Base-by-base conservation (phyloP, 2,797 vertebrate genomes). In the Gallinago solitaria region DNA sequence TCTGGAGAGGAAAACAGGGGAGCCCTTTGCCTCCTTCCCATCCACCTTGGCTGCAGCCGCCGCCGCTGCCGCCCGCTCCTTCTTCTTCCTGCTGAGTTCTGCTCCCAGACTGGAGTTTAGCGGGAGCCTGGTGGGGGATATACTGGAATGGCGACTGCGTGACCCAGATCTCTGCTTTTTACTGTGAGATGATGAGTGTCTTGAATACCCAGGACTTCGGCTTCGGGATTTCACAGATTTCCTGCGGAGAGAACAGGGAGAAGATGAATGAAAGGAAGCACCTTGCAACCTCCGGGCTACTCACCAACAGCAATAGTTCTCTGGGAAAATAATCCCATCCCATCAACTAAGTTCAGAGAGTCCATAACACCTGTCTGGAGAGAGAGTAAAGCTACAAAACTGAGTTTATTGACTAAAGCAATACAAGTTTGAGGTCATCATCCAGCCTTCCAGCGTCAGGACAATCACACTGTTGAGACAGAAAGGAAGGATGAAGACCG, bases 51-150 rank as follows among this genome's bases (percentile, higher is more conserved):
- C 98, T 0, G 99, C 99, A 0, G 99, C 99, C 0, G 99, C 99
- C 0, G 99, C 99, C 0, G 99, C 99, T 0, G 99, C 99, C 47
- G 99, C 99, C 10, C 99, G 98, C 89, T 99, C 99, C 97, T 99
- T 99, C 95, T 99, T 99, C 96, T 98, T 98, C 54, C 99, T 98
- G 91, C 98, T 99, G 74, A 99, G 98, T 97, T 99, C 99, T 15
- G 99, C 99, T 33, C 99, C 99, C 27, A 99, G 98, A 86, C 99
- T 99, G 91, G 99, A 99, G 96, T 99, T 99, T 28, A 99, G 98
- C 0, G 99, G 99, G 69, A 99, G 98, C 61, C 98, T 98, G 6
- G 98, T 98, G 70, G 94, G 99, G 15, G 99, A 99, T 86, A 99
- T 99, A 96, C 99, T 99, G 87, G 99, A 97, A 75, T 99, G 99